These are phyloP conservation scores for Heliconius hortense DNA, from an alignment of 2,888 invertebrate genomes.

Conservation along the genomic window DNA sequence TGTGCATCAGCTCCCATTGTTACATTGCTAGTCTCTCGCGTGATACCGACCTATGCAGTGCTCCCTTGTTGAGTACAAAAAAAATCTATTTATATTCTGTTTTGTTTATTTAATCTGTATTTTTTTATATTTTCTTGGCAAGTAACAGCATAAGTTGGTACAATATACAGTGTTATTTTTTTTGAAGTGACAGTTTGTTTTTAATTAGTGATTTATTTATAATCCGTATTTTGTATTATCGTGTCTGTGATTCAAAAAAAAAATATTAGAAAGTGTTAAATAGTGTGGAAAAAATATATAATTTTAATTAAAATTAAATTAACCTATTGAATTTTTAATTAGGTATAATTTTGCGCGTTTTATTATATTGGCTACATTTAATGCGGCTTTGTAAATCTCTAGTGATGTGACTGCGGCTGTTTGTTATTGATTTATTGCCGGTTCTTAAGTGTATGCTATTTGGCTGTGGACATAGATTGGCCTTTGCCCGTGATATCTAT, in stretches of 20 bases:
- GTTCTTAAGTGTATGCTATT: conserved; percentile 31
- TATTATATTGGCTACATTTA: conserved; percentile 12
- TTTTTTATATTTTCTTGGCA: background rate
- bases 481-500: background rate
- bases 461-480: conserved; percentile 17
- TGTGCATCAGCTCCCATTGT: conserved; percentile 19
- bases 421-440: conserved; percentile 39
- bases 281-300: background rate
- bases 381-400: conserved; percentile 33
- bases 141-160: background rate
- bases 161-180: background rate
- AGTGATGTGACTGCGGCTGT: conserved; percentile 39
- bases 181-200: background rate
- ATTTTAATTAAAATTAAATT: background rate
- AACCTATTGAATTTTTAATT: background rate
- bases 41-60: conserved; percentile 41
- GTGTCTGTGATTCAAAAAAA: background rate
- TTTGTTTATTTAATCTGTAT: conserved; percentile 15
- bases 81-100: conserved; percentile 17
- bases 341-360: conserved; percentile 23
- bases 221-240: background rate
- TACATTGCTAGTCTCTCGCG: conserved; percentile 35
- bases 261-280: background rate
- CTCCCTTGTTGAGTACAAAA: conserved; percentile 18
- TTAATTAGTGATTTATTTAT: background rate